Evolutionary conservation across 1,140 invertebrate genomes (phyloP).

Genomic region (Bathynomus jamesi): DNA sequence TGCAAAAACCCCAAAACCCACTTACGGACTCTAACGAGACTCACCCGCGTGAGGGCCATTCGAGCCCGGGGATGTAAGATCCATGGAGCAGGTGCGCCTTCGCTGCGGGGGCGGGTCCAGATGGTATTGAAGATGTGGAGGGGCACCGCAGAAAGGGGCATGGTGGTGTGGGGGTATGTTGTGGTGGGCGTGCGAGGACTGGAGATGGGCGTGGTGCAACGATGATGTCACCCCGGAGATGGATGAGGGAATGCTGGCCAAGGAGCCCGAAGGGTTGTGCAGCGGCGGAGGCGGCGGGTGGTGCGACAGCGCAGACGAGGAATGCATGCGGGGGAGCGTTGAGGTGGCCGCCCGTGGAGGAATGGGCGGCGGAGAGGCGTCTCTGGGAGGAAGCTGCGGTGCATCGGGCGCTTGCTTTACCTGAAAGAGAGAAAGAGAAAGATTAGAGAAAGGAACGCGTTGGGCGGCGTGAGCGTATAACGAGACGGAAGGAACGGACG

Average conservation of each 20-base stretch:
- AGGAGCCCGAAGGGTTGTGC: constrained; percentile 1
- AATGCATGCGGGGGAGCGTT: constrained; percentile 46
- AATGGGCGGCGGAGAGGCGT: constrained; percentile 54
- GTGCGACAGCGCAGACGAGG: constrained; percentile 23
- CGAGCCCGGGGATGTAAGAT: constrained; percentile 3
- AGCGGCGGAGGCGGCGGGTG: constrained; percentile 2
- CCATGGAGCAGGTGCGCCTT: constrained; percentile 19
- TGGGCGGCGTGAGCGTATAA: not conserved
- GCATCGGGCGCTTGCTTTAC: constrained; percentile 53
- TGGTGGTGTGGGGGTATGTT: constrained; percentile 12
- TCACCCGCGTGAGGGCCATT: constrained; percentile 28
- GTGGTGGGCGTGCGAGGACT: not conserved
- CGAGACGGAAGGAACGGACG: not conserved
- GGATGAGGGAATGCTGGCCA: not conserved
- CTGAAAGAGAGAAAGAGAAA: constrained; percentile 37
- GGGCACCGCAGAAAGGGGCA: constrained; percentile 6
- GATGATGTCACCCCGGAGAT: constrained; percentile 5
- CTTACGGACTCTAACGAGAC: too few species aligned
- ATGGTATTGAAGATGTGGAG: constrained; percentile 21
- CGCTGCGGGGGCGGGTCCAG: constrained; percentile 20
- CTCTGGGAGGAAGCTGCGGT: constrained; percentile 53
- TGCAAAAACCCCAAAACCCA: too few species aligned
- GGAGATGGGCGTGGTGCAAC: constrained; percentile 13
- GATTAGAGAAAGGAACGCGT: not conserved
- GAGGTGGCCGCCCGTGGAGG: constrained; percentile 49